A percentile compares a stretch with the other conserved stretches of the same genome.
Evolutionary conservation across 2,797 vertebrate genomes (phyloP).

Genomic region (Enteromius mattozi): DNA sequence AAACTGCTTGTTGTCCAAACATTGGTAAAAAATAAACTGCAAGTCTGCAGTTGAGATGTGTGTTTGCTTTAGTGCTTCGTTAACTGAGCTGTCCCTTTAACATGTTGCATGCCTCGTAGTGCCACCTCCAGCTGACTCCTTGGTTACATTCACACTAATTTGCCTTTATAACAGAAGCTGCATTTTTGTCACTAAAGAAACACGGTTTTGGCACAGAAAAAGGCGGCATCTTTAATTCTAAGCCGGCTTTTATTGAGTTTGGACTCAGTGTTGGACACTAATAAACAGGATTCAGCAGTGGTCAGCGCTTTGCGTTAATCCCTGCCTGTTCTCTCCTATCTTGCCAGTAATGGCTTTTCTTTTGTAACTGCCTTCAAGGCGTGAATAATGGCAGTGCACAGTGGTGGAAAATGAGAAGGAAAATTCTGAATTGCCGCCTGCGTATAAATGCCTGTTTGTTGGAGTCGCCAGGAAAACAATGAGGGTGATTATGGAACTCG

Average conservation of each 20-base stretch:
- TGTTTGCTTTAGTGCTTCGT: not conserved
- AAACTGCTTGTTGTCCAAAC: not conserved
- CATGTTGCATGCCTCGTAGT: not conserved
- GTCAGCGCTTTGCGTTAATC: conserved; percentile 51
- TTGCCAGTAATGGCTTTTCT: conserved; percentile 51
- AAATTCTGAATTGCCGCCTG: conserved; percentile 37
- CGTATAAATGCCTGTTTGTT: conserved; percentile 53
- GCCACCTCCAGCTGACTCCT: conserved; percentile 21
- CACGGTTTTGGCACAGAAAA: conserved; percentile 25
- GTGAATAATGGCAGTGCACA: conserved; percentile 53
- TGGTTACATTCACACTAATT: conserved; percentile 48
- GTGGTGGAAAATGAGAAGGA: conserved; percentile 48
- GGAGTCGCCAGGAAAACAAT: conserved; percentile 45
- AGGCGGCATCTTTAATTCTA: conserved; percentile 48
- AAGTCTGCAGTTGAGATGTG: not conserved
- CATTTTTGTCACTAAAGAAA: conserved; percentile 37
- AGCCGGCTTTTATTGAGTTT: conserved; percentile 53
- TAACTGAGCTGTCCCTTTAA: not conserved
- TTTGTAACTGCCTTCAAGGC: conserved; percentile 59
- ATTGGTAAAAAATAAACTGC: not conserved
- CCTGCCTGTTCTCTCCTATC: conserved; percentile 44
- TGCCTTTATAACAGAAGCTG: conserved; percentile 39
- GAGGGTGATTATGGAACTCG: conserved; percentile 46
- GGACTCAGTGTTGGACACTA: conserved; percentile 54
- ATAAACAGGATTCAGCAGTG: conserved; percentile 57